A percentile compares a stretch with the other conserved stretches of the same genome.
These are phyloP conservation scores for Lasioglossum zephyrum DNA, from an alignment of 2,888 invertebrate genomes.

Conservation along the genomic window DNA sequence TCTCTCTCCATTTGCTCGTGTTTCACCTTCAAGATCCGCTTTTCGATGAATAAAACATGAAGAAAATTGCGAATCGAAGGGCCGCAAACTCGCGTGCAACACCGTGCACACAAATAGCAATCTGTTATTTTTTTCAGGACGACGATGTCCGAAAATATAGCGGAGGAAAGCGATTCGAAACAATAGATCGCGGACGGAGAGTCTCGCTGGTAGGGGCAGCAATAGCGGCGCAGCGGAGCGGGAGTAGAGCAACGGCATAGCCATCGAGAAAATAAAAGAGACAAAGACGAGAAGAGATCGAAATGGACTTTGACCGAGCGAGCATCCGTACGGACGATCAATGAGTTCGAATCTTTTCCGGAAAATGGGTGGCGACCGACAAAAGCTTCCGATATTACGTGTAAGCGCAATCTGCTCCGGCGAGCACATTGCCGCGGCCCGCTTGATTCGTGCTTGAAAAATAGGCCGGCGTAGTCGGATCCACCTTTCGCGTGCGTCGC, in stretches of 20 bases:
- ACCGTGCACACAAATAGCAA: neutral
- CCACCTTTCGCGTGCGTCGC: constrained; percentile 37
- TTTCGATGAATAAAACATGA: neutral
- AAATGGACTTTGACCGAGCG: constrained; percentile 10
- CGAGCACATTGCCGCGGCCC: constrained; percentile 19
- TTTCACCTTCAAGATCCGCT: neutral
- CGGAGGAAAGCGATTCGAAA: constrained; percentile 10
- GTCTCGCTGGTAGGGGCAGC: neutral
- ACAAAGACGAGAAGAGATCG: constrained; percentile 10
- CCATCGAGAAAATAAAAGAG: neutral
- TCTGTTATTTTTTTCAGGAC: neutral
- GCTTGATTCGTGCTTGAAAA: constrained; percentile 53
- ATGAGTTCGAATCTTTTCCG: constrained; percentile 33
- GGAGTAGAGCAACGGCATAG: neutral
- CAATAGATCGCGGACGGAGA: neutral
- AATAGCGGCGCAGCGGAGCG: neutral
- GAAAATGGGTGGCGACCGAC: constrained; percentile 37
- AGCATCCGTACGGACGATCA: constrained; percentile 27
- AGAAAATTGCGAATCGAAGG: constrained; percentile 2
- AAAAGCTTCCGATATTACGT: constrained; percentile 50
- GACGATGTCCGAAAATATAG: neutral
- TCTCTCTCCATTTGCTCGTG: neutral
- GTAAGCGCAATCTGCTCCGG: constrained; percentile 32
- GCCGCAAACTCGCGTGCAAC: neutral
- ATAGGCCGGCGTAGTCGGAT: constrained; percentile 53